These are phyloP conservation scores for Orussus abietinus DNA, from an alignment of 1,140 invertebrate genomes.

Conservation along the genomic window DNA sequence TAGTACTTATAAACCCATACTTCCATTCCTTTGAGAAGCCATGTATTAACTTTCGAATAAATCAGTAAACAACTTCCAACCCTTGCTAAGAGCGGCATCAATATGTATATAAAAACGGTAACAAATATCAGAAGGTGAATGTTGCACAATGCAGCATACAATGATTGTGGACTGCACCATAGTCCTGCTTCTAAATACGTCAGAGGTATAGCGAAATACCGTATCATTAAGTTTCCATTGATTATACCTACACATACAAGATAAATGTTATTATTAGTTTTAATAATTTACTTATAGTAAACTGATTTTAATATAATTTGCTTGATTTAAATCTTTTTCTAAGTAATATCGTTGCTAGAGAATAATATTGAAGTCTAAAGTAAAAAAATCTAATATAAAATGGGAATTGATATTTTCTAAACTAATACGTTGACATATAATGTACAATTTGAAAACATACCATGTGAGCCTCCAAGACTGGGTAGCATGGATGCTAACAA, in stretches of 20 bases:
- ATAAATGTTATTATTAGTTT: conserved; percentile 1
- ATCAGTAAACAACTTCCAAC: conserved; percentile 33
- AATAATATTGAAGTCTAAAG: not conserved
- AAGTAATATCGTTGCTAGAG: conserved; percentile 2
- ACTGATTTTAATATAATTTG: not conserved
- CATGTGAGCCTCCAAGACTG: conserved; percentile 42
- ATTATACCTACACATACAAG: conserved; percentile 35
- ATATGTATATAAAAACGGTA: conserved; percentile 40
- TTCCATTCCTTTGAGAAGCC: conserved; percentile 49
- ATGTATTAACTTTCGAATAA: conserved; percentile 36
- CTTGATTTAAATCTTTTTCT: conserved; percentile 7
- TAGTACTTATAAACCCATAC: too few relatives aligned
- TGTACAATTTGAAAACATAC: conserved; percentile 23
- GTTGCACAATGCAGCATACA: conserved; percentile 33
- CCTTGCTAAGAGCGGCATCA: conserved; percentile 41
- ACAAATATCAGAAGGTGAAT: conserved; percentile 41
- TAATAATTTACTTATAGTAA: not conserved
- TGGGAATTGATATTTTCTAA: conserved; percentile 3
- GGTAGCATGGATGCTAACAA: conserved; percentile 41
- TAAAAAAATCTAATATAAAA: not conserved
- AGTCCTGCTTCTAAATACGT: conserved; percentile 47
- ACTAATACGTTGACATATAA: conserved; percentile 9
- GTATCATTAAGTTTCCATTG: conserved; percentile 42
- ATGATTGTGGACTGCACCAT: conserved; percentile 32
- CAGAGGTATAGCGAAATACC: conserved; percentile 44